phyloP scores from a whole-genome alignment of 2,113 vertebrate genomes.

The Ploceus nigricollis region DNA sequence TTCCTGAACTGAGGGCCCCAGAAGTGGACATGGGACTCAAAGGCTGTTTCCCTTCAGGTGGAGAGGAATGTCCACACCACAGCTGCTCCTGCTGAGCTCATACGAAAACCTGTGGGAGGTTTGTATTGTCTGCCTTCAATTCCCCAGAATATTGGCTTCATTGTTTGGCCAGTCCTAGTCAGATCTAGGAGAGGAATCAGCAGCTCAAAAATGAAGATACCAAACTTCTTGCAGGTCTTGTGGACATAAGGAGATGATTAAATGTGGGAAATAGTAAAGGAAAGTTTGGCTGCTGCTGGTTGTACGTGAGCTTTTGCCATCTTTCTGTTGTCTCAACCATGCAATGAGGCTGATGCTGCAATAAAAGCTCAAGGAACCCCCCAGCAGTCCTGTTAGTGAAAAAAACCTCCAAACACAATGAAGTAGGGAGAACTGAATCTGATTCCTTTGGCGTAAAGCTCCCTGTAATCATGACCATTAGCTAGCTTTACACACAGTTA shows the following conservation, averaged over 20 bases:
- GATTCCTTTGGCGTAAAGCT: background rate
- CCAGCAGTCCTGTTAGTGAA: background rate
- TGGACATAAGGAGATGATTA: background rate
- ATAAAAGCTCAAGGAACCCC: background rate
- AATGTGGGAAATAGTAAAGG: background rate
- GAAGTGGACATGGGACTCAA: rapidly evolving
- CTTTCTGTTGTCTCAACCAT: background rate
- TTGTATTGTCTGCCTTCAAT: background rate
- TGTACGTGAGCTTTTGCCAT: background rate
- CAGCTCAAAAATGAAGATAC: background rate
- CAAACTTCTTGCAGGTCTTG: background rate
- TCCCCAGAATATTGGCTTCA: background rate
- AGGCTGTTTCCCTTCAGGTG: background rate
- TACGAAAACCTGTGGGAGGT: background rate
- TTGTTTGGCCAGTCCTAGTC: rapidly evolving
- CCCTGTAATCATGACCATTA: background rate
- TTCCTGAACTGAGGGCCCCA: no score
- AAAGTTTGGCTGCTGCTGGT: background rate
- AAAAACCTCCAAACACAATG: background rate
- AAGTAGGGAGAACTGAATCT: background rate
- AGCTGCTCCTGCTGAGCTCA: background rate
- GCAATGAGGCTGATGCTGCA: background rate
- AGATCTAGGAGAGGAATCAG: background rate
- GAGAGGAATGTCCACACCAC: rapidly evolving
- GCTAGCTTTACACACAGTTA: background rate